phyloP scores from a whole-genome alignment of 2,113 vertebrate species.

The Numenius arquata region DNA sequence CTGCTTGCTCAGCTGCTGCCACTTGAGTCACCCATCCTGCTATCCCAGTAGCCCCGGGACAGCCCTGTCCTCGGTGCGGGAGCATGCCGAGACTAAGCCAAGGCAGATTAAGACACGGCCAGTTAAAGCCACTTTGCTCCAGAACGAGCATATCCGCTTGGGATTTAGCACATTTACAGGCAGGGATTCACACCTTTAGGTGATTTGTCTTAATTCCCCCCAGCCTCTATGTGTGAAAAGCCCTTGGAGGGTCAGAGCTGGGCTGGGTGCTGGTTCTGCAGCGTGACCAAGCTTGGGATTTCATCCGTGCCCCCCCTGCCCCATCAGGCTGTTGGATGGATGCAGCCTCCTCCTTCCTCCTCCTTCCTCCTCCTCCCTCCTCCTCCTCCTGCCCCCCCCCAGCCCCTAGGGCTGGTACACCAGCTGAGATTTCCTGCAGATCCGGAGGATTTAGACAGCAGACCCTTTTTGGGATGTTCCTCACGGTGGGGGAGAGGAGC shows the following conservation, averaged over 20 bases:
- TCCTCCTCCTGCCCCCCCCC: neutral
- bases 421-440: neutral
- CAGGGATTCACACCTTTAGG: conserved; percentile 55
- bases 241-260: neutral
- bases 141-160: neutral
- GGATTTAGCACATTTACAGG: conserved; percentile 48
- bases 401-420: neutral
- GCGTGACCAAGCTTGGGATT: accelerated
- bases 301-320: neutral
- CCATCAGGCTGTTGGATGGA: accelerated
- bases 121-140: conserved; percentile 50
- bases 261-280: neutral
- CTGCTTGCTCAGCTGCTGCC: neutral
- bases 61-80: neutral
- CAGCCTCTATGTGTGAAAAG: neutral
- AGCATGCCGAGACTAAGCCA: neutral
- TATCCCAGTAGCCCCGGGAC: neutral
- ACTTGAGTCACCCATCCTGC: accelerated
- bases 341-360: neutral
- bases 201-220: conserved; percentile 33
- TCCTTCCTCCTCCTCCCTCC: neutral
- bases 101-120: neutral
- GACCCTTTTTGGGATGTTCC: neutral
- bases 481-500: accelerated
- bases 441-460: neutral